A percentile compares a stretch with the other conserved stretches of the same genome.
phyloP scores from a whole-genome alignment of 2,797 vertebrate species.

The Eutrigla gurnardus region DNA sequence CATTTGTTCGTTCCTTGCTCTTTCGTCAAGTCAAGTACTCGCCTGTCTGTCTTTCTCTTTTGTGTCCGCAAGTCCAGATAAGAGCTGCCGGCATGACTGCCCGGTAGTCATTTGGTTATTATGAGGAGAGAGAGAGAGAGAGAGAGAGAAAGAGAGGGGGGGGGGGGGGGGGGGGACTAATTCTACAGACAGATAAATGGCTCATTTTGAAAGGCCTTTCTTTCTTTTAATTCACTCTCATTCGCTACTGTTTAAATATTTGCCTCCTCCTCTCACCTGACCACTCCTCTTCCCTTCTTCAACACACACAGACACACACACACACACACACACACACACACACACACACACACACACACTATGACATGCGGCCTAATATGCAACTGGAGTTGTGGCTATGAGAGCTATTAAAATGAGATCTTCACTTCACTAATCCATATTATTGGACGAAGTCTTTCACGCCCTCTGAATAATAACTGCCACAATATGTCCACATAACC shows the following conservation, averaged over 20 bases:
- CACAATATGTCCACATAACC: conserved; percentile 58
- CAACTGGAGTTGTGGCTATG: conserved; percentile 69
- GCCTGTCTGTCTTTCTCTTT: conserved; percentile 88
- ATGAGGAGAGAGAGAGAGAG: conserved; percentile 65
- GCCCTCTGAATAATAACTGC: conserved; percentile 61
- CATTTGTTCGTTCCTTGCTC: conserved; percentile 81
- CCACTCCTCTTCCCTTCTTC: conserved; percentile 37
- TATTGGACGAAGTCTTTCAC: conserved; percentile 64
- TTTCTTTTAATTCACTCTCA: conserved; percentile 76
- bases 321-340: conserved; percentile 28
- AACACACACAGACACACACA: conserved; percentile 39
- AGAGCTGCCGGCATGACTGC: conserved; percentile 89
- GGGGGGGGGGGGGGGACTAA: conserved; percentile 89
- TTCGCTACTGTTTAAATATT: conserved; percentile 74
- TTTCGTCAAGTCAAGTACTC: conserved; percentile 94
- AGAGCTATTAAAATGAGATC: conserved; percentile 77
- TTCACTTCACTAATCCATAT: conserved; percentile 71
- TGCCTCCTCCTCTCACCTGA: conserved; percentile 71
- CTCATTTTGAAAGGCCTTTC: conserved; percentile 76
- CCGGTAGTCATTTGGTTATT: conserved; percentile 89
- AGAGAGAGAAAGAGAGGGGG: conserved; percentile 71
- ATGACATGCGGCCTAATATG: conserved; percentile 69
- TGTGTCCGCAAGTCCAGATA: conserved; percentile 77
- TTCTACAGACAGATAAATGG: conserved; percentile 81
- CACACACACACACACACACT: conserved; percentile 22